Base-by-base conservation (phyloP, 2,888 invertebrate genomes). In the Arge pagana region DNA sequence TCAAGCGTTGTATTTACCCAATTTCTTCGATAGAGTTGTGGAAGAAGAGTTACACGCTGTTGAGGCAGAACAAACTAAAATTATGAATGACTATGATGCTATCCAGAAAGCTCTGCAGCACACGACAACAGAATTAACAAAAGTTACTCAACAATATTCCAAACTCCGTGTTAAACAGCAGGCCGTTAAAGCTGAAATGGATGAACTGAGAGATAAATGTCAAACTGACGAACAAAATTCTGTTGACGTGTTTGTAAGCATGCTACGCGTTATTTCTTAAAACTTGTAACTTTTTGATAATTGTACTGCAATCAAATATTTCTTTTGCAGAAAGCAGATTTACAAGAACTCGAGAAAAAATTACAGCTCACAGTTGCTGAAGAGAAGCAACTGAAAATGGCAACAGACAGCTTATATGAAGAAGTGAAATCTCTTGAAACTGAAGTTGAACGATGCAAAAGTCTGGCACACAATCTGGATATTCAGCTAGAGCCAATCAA, bases 361-460 rank as follows among this genome's bases (percentile, higher is more conserved):
- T 1, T 72, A 67, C 5, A 59, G 3, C 55, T 67, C 13, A 64
- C 63, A 30, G 60, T 59, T 52, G 54, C 49, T 4, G 56, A 70
- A 6, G 61, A 67, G 37, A 60, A 56, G 23, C 67, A 70, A 39
- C 60, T 77, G 7, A 56, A 64, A 23, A 64, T 75, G 43, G 75
- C 74, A 48, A 55, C 76, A 33, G 54, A 57, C 3, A 70, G 78
- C 35, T 64, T 77, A 5, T 66, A 77, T 31, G 79, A 77, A 30
- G 71, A 72, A 2, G 65, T 80, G 3, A 64, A 70, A 23, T 76
- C 79, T 54, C 75, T 79, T 45, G 67, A 70, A 1, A 66, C 70
- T 0, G 72, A 79, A 13, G 62, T 68, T 16, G 65, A 64, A 28
- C 56, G 53, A 5, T 53, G 52, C 31, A 62, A 64, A 36, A 59